Evolutionary conservation across 2,888 invertebrate genomes (phyloP).

Genomic region (Andrena haemorrhoa): DNA sequence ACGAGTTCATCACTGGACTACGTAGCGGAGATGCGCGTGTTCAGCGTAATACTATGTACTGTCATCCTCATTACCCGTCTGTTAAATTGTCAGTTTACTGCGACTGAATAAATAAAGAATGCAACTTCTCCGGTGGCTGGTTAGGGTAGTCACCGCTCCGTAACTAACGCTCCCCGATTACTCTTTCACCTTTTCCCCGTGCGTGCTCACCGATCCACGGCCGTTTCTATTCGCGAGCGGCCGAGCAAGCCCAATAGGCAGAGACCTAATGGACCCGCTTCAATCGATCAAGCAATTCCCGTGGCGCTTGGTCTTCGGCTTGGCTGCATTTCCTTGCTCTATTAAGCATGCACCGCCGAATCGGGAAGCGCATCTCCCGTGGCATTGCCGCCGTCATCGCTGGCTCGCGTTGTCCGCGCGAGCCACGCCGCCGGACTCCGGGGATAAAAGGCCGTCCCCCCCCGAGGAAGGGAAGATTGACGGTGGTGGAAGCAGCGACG

Average conservation of each 20-base stretch:
- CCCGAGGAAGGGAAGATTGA: conserved; percentile 16
- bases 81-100: neutral
- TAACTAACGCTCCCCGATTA: conserved; percentile 21
- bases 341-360: conserved; percentile 48
- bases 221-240: conserved; percentile 18
- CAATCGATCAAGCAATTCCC: conserved; percentile 44
- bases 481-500: conserved; percentile 38
- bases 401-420: conserved; percentile 15
- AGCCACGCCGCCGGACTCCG: conserved; percentile 56
- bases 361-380: conserved; percentile 26
- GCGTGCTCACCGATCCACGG: conserved; percentile 18
- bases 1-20: too few species aligned
- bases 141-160: neutral
- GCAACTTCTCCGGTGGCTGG: neutral
- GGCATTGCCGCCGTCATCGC: conserved; percentile 57
- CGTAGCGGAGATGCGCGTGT: too few species aligned
- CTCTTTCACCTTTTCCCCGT: neutral
- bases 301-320: conserved; percentile 33
- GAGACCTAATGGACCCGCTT: conserved; percentile 13
- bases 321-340: conserved; percentile 55
- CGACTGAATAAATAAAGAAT: conserved; percentile 1
- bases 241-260: conserved; percentile 19
- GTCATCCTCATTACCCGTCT: too few species aligned
- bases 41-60: too few species aligned
- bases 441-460: conserved; percentile 68